A percentile compares a stretch with the other conserved stretches of the same genome.
These are phyloP conservation scores for Anorthoa munda DNA, from an alignment of 2,888 invertebrate species.

Conservation along the genomic window DNA sequence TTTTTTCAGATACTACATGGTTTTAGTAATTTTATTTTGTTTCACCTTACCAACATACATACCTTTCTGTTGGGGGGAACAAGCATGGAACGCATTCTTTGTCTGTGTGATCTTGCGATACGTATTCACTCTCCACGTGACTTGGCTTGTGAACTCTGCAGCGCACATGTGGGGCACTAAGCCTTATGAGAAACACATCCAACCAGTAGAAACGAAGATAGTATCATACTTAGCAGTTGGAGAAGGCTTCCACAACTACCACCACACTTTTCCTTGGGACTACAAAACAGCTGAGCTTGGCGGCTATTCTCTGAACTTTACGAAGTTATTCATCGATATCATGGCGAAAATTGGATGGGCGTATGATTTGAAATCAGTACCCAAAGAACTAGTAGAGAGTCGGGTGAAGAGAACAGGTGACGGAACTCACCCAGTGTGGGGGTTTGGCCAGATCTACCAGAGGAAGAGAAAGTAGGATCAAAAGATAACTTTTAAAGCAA, in stretches of 20 bases:
- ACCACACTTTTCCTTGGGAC: conserved; percentile 70
- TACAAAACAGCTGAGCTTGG: conserved; percentile 47
- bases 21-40: conserved; percentile 1
- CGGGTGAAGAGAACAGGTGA: conserved; percentile 50
- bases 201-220: conserved; percentile 26
- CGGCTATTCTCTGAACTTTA: conserved; percentile 26
- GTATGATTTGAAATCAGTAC: conserved; percentile 44
- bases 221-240: conserved; percentile 56
- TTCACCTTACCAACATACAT: neutral
- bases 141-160: conserved; percentile 14
- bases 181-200: conserved; percentile 47
- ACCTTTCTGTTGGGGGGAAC: conserved; percentile 48
- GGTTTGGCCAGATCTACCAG: conserved; percentile 8
- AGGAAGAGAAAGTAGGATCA: neutral
- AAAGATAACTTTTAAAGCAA: neutral
- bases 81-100: conserved; percentile 11
- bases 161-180: conserved; percentile 49
- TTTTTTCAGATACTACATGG: conserved; percentile 31
- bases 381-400: conserved; percentile 34
- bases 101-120: conserved; percentile 21
- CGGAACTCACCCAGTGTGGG: conserved; percentile 41
- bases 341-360: conserved; percentile 56
- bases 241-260: conserved; percentile 76
- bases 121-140: conserved; percentile 14
- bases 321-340: conserved; percentile 39